phyloP scores from a whole-genome alignment of 2,797 vertebrate species.

The Chromis chromis region DNA sequence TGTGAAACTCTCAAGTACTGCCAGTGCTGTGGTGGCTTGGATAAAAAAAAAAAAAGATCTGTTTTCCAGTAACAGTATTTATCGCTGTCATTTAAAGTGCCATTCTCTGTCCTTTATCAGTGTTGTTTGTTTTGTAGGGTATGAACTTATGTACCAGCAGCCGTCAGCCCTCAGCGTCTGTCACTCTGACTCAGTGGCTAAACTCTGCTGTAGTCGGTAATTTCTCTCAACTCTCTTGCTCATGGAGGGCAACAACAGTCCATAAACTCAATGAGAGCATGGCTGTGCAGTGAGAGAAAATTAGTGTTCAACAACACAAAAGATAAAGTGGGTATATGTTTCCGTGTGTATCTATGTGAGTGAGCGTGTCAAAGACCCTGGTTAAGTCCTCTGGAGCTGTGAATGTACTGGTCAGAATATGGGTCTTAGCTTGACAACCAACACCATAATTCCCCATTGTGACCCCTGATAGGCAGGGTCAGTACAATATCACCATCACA shows the following conservation, averaged over 20 bases:
- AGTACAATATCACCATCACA: slow-evolving; percentile 73
- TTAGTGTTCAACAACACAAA: slow-evolving; percentile 8
- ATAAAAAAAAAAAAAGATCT: not conserved
- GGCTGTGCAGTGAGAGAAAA: slow-evolving; percentile 37
- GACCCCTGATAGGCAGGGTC: slow-evolving; percentile 78
- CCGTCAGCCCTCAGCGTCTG: slow-evolving; percentile 54
- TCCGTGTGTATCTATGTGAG: slow-evolving; percentile 7
- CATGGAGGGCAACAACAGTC: slow-evolving; percentile 68
- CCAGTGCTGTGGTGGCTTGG: not conserved
- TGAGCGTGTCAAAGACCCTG: slow-evolving; percentile 26
- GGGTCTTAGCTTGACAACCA: slow-evolving; percentile 76
- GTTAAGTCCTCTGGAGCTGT: slow-evolving; percentile 49
- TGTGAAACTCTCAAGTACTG: not conserved
- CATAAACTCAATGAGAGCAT: slow-evolving; percentile 48
- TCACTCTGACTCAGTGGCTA: slow-evolving; percentile 70
- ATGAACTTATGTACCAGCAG: slow-evolving; percentile 33
- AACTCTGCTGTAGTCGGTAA: slow-evolving; percentile 53
- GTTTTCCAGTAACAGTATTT: not conserved
- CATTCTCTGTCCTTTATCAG: slow-evolving; percentile 17
- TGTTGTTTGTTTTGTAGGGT: slow-evolving; percentile 21
- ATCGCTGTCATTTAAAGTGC: not conserved
- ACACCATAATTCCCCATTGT: slow-evolving; percentile 73
- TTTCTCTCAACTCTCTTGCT: slow-evolving; percentile 54
- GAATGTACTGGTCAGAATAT: slow-evolving; percentile 65
- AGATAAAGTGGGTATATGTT: slow-evolving; percentile 1